Evolutionary conservation across 1,140 invertebrate species (phyloP), one percentile per base, ranked within the genome.

Genomic region (Drosophila neocordata): DNA sequence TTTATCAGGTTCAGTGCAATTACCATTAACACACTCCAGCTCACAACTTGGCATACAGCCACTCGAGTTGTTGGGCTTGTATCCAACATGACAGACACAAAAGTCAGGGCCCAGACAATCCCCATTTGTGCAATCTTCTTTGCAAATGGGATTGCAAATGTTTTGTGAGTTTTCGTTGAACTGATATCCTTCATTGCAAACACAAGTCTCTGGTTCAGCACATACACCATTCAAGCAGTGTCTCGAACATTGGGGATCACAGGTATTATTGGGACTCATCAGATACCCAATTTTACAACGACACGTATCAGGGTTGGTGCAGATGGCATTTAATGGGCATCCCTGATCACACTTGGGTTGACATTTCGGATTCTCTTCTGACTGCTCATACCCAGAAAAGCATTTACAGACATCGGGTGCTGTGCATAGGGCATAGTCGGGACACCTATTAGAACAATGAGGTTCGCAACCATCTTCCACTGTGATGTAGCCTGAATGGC

Each of bases 121-220:
- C 5, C 27, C 27, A 31, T 31, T 31, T 31, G 7, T 31, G 27
- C 27, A 31, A 31, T 31, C 27, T 31, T 31, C 27, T 31, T 84
- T 69, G 67, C 93, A 94, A 12, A 88, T 55, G 2, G 93, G 92
- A 65, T 82, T 70, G 67, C 93, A 93, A n/a, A 76, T 8, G 6
- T 81, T 38, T 4, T 37, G 38, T 0, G 75, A 77, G 15, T 58
- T 48, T 0, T 35, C 2, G 2, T 20, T 34, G 0, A 79, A 79
- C 0, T 56, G 41, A 62, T 76, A 96, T 0, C 95, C 95, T 2
- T 92, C 74, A 51, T 93, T 92, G 79, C 95, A 96, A 1, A 92
- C 89, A 79, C 95, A 94, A 0, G 84, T 64, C 4, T 85, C 73
- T 0, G 92, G 93, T 0, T 77, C 90, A 9, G 91, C 79, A 68